These are phyloP conservation scores for Willowsia nigromaculata DNA, from an alignment of 2,888 invertebrate species.

Conservation along the genomic window DNA sequence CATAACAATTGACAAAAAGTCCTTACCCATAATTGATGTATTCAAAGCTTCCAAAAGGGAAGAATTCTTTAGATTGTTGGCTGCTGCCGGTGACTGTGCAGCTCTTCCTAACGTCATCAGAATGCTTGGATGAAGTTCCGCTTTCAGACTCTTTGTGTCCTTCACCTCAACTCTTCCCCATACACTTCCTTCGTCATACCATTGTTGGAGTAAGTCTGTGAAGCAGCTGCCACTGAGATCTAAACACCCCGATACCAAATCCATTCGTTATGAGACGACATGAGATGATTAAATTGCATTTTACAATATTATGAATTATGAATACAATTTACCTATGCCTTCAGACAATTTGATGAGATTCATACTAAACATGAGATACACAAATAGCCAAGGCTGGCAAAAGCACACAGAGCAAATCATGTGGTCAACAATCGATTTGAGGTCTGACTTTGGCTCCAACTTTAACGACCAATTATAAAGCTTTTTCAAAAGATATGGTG, in stretches of 20 bases:
- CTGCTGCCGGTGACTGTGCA: slow-evolving; percentile 89
- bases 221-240: slow-evolving; percentile 61
- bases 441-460: slow-evolving; percentile 86
- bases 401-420: slow-evolving; percentile 92
- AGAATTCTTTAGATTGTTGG: slow-evolving; percentile 88
- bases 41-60: slow-evolving; percentile 86
- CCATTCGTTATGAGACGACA: too few relatives aligned
- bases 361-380: slow-evolving; percentile 87
- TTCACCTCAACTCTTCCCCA: slow-evolving; percentile 83
- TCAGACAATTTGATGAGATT: slow-evolving; percentile 80
- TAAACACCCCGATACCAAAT: background rate
- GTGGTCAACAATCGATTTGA: slow-evolving; percentile 92
- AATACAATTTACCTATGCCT: slow-evolving; percentile 67
- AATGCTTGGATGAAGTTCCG: slow-evolving; percentile 84
- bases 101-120: slow-evolving; percentile 89
- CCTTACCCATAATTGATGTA: slow-evolving; percentile 83
- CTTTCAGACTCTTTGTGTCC: slow-evolving; percentile 82
- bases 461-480: slow-evolving; percentile 89
- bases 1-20: background rate
- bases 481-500: slow-evolving; percentile 88
- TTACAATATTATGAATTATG: background rate
- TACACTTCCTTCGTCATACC: slow-evolving; percentile 76
- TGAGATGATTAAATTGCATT: background rate
- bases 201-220: slow-evolving; percentile 68
- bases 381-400: slow-evolving; percentile 89